These are phyloP conservation scores for Eurois occulta DNA, from an alignment of 2,888 invertebrate genomes.

Conservation along the genomic window DNA sequence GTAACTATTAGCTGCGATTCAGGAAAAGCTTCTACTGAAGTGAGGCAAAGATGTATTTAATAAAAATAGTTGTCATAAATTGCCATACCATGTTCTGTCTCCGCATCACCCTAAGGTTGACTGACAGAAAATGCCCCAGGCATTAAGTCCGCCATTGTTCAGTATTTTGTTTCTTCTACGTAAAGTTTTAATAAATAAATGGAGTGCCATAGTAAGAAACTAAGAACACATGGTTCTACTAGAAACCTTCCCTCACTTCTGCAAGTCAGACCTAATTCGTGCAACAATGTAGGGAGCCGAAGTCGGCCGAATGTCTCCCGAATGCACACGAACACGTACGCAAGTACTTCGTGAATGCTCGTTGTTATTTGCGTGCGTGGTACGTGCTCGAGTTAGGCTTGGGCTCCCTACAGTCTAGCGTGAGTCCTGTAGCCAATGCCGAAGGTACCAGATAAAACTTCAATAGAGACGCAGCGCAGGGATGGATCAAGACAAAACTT, in stretches of 20 bases:
- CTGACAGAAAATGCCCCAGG: background rate
- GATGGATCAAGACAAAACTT: background rate
- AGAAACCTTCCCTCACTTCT: slow-evolving; percentile 18
- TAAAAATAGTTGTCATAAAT: background rate
- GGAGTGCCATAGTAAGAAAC: background rate
- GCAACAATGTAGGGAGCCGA: slow-evolving; percentile 42
- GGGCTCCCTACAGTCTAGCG: slow-evolving; percentile 51
- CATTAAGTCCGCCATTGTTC: background rate
- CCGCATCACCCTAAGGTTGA: background rate
- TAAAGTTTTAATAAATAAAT: background rate
- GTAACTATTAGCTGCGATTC: background rate
- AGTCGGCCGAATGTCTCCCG: slow-evolving; percentile 24
- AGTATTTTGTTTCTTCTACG: background rate
- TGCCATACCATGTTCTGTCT: background rate
- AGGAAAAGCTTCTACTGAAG: background rate
- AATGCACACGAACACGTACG: background rate
- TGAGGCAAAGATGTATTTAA: background rate
- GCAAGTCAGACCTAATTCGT: slow-evolving; percentile 27
- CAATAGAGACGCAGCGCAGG: background rate
- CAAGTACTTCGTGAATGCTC: slow-evolving; percentile 3
- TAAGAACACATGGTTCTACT: background rate
- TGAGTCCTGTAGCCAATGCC: background rate
- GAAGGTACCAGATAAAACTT: background rate
- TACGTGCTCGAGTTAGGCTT: background rate
- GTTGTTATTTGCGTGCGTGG: slow-evolving; percentile 43